A percentile compares a stretch with the other conserved stretches of the same genome.
Conservation (phyloP, 1,140 invertebrate species). For the Matsumurasca onukii region DNA sequence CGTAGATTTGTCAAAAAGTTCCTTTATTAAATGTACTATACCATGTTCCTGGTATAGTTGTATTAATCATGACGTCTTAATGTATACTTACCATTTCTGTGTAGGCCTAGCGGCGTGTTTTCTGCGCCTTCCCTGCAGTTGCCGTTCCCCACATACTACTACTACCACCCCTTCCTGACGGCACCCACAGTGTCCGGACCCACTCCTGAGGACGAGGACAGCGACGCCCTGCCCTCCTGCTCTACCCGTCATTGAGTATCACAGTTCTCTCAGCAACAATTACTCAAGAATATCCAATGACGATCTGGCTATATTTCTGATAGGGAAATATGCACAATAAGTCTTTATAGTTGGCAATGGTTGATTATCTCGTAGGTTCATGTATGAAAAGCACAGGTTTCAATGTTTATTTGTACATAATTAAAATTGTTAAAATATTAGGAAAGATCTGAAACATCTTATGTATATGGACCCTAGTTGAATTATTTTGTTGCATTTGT, state of each 20-base stretch:
- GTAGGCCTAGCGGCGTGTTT: not conserved
- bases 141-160: conserved; percentile 41
- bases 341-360: not conserved
- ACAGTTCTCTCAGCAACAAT: not conserved
- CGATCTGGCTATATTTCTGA: not conserved
- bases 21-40: too few species aligned
- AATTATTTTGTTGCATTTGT: too few species aligned
- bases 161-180: conserved; percentile 38
- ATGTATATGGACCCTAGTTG: too few species aligned
- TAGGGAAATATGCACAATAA: not conserved
- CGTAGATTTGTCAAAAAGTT: too few species aligned
- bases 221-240: not conserved
- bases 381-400: not conserved
- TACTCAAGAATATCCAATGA: not conserved
- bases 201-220: not conserved
- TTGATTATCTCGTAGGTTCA: not conserved
- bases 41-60: too few species aligned
- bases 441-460: too few species aligned
- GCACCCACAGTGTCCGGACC: conserved; percentile 15
- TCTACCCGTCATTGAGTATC: not conserved
- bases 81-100: too few species aligned
- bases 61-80: too few species aligned
- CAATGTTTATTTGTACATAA: too few species aligned
- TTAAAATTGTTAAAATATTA: too few species aligned
- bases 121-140: conserved; percentile 28